Base-by-base conservation (phyloP, 2,797 vertebrate genomes). In the Sarcoramphus papa region DNA sequence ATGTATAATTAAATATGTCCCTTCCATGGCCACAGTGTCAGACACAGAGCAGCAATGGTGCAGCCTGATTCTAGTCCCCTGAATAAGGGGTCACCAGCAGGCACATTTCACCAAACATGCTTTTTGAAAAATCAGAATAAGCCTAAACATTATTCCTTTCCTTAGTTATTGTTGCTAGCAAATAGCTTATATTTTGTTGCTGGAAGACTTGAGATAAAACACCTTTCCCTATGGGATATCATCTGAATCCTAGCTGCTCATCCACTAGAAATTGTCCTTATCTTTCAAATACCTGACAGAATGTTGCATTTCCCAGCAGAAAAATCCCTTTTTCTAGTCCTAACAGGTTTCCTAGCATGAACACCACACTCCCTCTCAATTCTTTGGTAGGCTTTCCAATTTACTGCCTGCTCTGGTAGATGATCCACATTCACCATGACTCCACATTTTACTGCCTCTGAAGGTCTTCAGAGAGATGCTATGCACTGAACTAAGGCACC, bases 1-100 rank as follows among this genome's bases (percentile, higher is more conserved):
- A 35, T 53, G 57, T 25, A 86, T 88, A 94, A 93, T 91, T 94
- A 88, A 91, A 78, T 33, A 69, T 82, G 93, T 96, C 84, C 40
- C 63, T 88, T 88, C 50, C 6, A 6, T 8, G 37, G 33, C 19
- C 41, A 28, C 31, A 78, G 19, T 8, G 16, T 62, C 57, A 85
- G 57, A 53, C 51, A 63, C 12, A 27, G 23, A n/a, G n/a, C 21
- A 7, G 45, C 30, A 51, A 9, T 28, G 6, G 21, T 5, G 4
- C 57, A 74, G 78, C 19, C 31, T 84, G n/a, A 88, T 82, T 89
- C 48, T 37, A 65, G 40, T 51, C 57, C 50, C 57, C 28, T 53
- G 45, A 67, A 63, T 28, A 54, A 37, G n/a, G 27, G 63, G 33
- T 67, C 27, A 31, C 21, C 40, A 50, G 53, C 40, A 96, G 35